Conservation (phyloP, 2,888 invertebrate species). For the Aradus depressus region DNA sequence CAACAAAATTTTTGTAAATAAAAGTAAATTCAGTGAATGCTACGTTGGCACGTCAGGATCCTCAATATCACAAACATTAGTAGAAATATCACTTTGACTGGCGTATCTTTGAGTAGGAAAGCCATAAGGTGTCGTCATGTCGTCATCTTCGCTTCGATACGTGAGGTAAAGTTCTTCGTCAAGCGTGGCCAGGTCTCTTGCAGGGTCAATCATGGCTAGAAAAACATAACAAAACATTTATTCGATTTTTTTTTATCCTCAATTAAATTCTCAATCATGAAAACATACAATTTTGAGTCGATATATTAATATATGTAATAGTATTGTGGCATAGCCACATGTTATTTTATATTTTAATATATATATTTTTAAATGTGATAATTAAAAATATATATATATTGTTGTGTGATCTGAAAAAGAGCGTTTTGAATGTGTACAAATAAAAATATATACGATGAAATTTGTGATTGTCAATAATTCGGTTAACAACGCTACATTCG, state of each 20-base stretch:
- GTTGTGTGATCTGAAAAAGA: too few relatives aligned
- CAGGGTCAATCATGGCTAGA: slow-evolving; percentile 41
- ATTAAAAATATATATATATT: too few relatives aligned
- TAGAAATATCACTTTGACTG: slow-evolving; percentile 78
- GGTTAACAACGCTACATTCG: too few relatives aligned
- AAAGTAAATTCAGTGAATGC: slow-evolving; percentile 25
- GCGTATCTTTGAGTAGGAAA: slow-evolving; percentile 48
- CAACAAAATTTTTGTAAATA: slow-evolving; percentile 16
- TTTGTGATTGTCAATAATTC: too few relatives aligned
- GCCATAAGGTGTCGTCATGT: slow-evolving; percentile 43
- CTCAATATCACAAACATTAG: slow-evolving; percentile 84
- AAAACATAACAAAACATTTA: not conserved
- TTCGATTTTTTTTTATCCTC: not conserved
- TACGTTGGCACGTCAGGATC: slow-evolving; percentile 39
- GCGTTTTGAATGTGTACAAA: too few relatives aligned
- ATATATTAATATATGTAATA: too few relatives aligned
- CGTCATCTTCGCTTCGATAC: slow-evolving; percentile 44
- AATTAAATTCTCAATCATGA: not conserved
- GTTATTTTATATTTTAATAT: too few relatives aligned
- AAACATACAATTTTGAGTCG: too few relatives aligned
- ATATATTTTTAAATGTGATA: too few relatives aligned
- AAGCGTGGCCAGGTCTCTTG: slow-evolving; percentile 52
- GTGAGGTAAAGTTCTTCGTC: slow-evolving; percentile 58
- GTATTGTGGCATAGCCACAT: too few relatives aligned
- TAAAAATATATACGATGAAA: too few relatives aligned